phyloP scores from a whole-genome alignment of 2,888 invertebrate genomes.

The Leptura quadrifasciata region DNA sequence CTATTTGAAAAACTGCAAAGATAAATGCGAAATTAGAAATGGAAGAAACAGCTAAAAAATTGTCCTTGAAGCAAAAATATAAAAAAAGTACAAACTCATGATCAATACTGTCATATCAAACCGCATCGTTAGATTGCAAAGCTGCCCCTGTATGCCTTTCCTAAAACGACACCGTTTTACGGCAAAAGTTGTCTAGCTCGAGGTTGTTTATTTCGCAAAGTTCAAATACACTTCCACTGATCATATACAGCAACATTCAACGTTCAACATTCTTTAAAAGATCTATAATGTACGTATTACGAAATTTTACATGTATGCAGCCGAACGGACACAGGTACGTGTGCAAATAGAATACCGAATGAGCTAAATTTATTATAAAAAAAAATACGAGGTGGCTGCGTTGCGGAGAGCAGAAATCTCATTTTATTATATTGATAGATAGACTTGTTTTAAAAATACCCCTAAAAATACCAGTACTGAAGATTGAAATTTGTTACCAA shows the following conservation, averaged over 20 bases:
- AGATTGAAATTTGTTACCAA: no score
- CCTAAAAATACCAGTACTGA: no score
- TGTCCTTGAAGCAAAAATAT: no score
- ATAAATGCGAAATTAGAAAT: no score
- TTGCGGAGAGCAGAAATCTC: neutral
- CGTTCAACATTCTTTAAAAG: conserved; percentile 9
- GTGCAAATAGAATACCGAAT: neutral
- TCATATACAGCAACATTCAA: conserved; percentile 5
- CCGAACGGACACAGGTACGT: neutral
- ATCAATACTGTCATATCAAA: no score
- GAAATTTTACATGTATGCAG: conserved; percentile 19
- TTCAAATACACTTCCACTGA: conserved; percentile 25
- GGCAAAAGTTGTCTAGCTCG: conserved; percentile 22
- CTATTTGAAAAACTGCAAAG: no score
- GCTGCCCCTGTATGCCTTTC: neutral
- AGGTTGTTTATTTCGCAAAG: conserved; percentile 26
- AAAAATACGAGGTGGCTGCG: neutral
- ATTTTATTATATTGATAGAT: no score
- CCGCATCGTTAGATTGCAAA: neutral
- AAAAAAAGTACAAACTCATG: no score
- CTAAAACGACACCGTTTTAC: neutral
- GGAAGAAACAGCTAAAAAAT: no score
- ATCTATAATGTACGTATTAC: conserved; percentile 3
- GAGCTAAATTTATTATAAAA: neutral
- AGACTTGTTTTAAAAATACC: no score